Conservation (phyloP, 2,113 vertebrate genomes). For the Petrocephalus microphthalmus region DNA sequence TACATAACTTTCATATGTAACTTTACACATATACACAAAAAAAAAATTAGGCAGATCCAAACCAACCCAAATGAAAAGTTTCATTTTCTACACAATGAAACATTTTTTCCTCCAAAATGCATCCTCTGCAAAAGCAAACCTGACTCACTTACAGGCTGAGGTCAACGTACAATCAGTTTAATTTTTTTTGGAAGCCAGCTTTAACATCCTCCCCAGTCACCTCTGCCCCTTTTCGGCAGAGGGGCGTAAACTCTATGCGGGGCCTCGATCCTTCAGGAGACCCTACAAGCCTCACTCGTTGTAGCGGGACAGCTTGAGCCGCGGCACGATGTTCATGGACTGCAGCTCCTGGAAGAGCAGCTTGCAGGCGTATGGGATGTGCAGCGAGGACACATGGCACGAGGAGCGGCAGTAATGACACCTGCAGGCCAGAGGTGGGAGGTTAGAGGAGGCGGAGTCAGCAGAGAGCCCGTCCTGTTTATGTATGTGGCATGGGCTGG, state of each 20-base stretch:
- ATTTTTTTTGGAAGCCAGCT: neutral
- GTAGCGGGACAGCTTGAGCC: slow-evolving; percentile 88
- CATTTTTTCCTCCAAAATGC: neutral
- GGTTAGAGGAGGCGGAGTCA: neutral
- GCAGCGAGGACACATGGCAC: slow-evolving; percentile 87
- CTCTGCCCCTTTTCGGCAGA: too few relatives aligned
- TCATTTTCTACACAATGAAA: neutral
- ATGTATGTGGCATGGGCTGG: neutral
- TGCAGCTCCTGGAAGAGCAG: slow-evolving; percentile 96
- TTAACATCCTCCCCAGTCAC: neutral
- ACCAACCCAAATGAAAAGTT: neutral
- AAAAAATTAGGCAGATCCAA: neutral
- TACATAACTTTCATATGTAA: neutral
- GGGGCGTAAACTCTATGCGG: too few relatives aligned
- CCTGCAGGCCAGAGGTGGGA: slow-evolving; percentile 59
- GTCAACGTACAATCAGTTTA: neutral
- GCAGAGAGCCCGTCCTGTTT: neutral
- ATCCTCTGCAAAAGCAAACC: neutral
- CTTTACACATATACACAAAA: neutral
- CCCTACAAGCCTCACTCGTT: slow-evolving; percentile 68
- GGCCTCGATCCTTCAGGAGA: neutral
- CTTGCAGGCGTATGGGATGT: slow-evolving; percentile 96
- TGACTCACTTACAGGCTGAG: neutral
- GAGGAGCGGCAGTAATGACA: slow-evolving; percentile 98
- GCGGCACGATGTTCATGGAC: slow-evolving; percentile 97